These are phyloP conservation scores for Leptobrachium leishanense DNA, from an alignment of 2,113 vertebrate species.

Conservation along the genomic window DNA sequence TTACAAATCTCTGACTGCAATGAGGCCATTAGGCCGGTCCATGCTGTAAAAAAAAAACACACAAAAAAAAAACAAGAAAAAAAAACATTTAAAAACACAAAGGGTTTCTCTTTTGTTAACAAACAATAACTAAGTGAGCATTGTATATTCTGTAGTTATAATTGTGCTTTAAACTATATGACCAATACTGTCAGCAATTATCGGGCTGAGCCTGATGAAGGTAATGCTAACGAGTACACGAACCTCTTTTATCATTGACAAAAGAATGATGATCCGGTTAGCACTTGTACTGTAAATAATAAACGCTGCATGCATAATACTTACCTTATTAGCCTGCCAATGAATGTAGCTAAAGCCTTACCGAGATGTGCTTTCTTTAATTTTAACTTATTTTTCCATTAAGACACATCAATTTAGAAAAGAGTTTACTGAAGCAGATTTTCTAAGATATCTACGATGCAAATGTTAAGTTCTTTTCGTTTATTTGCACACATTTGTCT, in stretches of 20 bases:
- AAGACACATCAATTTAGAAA: slow-evolving; percentile 70
- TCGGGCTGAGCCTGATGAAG: slow-evolving; percentile 55
- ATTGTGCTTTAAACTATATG: slow-evolving; percentile 57
- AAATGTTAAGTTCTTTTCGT: slow-evolving; percentile 73
- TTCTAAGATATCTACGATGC: slow-evolving; percentile 80
- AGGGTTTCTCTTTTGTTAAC: background rate
- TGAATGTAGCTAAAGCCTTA: slow-evolving; percentile 90
- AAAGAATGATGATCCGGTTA: slow-evolving; percentile 58
- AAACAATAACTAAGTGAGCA: slow-evolving; percentile 42
- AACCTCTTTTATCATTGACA: slow-evolving; percentile 47
- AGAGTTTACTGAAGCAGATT: slow-evolving; percentile 71
- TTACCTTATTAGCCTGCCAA: slow-evolving; percentile 77
- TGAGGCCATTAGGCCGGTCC: too few relatives aligned
- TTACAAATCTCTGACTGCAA: too few relatives aligned
- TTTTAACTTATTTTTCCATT: slow-evolving; percentile 59
- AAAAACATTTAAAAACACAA: background rate
- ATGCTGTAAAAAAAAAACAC: too few relatives aligned
- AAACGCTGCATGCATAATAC: slow-evolving; percentile 79
- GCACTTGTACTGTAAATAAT: slow-evolving; percentile 66
- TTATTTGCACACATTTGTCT: slow-evolving; percentile 73
- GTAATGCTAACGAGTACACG: slow-evolving; percentile 35
- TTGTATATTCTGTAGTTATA: slow-evolving; percentile 56
- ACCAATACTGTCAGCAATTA: slow-evolving; percentile 54
- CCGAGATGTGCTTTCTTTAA: slow-evolving; percentile 55
- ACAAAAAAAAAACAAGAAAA: too few relatives aligned